A percentile compares a stretch with the other conserved stretches of the same genome.
Evolutionary conservation across 2,888 invertebrate genomes (phyloP).

Genomic region (Macroteleia sp.): DNA sequence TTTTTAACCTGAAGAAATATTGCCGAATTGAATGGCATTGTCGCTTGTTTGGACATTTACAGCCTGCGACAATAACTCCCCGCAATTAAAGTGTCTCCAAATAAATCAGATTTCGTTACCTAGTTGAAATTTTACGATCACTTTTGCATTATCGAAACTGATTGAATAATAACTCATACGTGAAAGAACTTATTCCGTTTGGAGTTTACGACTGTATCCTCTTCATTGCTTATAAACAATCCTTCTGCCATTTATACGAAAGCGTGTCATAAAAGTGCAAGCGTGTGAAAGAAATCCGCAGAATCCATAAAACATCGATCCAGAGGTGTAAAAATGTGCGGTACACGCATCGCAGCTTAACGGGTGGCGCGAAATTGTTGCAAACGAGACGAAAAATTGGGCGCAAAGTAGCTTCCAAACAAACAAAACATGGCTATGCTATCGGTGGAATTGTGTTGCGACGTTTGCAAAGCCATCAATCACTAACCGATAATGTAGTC

Average conservation of each 20-base stretch:
- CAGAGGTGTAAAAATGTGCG: conserved; percentile 8
- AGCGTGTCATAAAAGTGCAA: conserved; percentile 18
- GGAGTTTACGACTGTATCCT: too few relatives aligned
- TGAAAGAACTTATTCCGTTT: too few relatives aligned
- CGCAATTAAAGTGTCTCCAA: conserved; percentile 29
- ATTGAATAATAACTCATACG: conserved; percentile 2
- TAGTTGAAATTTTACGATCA: conserved; percentile 21
- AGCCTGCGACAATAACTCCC: conserved; percentile 15
- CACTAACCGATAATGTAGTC: conserved; percentile 44
- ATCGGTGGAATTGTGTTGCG: background rate
- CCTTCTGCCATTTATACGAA: background rate
- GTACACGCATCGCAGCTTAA: conserved; percentile 6
- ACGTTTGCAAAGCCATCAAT: conserved; percentile 45
- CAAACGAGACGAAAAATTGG: background rate
- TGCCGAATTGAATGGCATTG: conserved; percentile 34
- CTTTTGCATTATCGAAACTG: conserved; percentile 10
- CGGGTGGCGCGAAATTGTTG: conserved; percentile 6
- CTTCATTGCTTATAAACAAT: conserved; percentile 48
- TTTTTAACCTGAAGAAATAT: conserved; percentile 58
- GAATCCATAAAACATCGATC: conserved; percentile 31
- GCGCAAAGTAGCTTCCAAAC: conserved; percentile 10
- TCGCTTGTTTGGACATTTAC: conserved; percentile 39
- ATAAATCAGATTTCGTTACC: conserved; percentile 25
- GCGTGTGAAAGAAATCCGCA: conserved; percentile 7
- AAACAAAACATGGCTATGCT: conserved; percentile 28